Evolutionary conservation across 2,113 vertebrate genomes (phyloP), one percentile per base, ranked within the genome.

Genomic region (Ramphastos sulfuratus): DNA sequence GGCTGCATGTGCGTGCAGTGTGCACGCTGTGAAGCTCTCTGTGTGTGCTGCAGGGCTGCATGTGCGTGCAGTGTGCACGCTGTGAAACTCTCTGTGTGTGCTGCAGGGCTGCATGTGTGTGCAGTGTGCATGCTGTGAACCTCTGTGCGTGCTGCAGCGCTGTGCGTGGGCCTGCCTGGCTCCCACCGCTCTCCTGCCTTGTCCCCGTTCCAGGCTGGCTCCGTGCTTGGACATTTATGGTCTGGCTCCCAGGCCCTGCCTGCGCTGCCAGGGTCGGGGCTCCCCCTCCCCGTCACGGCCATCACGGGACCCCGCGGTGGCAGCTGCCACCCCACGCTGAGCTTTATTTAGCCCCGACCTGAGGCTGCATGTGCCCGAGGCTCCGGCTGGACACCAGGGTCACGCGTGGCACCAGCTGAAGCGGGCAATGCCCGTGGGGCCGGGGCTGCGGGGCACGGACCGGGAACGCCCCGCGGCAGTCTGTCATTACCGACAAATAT

Each of bases 271-370:
- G 72, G 60, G 7, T 10, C 23, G 52, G 93, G 85, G 91, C 91
- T 13, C 69, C 93, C 64, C 4, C 27, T 82, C 52, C 87, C 67
- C 16, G 10, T 33, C 82, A n/a, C 1, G 30, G 48, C 64, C 60
- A 5, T 72, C 84, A 56, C 54, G 67, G 75, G 73, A 73, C 84
- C 23, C 48, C 46, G 35, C 46, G 4, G 23, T 5, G 0, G 58
- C 91, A 93, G 86, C 89, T 94, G 93, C 93, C 76, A 17, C 67
- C 93, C 92, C 89, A 85, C 87, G 74, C 72, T 7, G 39, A 44
- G 88, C 97, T 98, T 98, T 98, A 97, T 98, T 97, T 98, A 98
- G 97, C 94, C 86, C 82, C 63, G 5, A 35, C 17, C 18, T 4
- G 78, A 30, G 5, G 60, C 82, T 46, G 79, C 19, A 25, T 42